Percentiles rank a stretch among this genome's conserved stretches.
Evolutionary conservation across 2,888 invertebrate genomes (phyloP).

Genomic region (Epistrophe eligans): DNA sequence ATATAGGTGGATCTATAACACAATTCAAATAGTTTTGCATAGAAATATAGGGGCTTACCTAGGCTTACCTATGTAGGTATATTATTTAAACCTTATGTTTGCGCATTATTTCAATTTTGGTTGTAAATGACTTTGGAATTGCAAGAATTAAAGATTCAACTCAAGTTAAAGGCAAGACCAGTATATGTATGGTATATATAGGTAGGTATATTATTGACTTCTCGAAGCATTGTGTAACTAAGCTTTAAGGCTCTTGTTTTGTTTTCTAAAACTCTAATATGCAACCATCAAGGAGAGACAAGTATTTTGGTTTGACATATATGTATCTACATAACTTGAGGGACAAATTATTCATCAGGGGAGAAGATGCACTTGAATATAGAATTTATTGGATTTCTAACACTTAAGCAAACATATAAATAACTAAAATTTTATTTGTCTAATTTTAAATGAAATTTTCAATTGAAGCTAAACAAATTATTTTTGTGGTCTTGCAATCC

Average conservation of each 20-base stretch:
- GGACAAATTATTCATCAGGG: slow-evolving; percentile 18
- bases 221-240: slow-evolving; percentile 26
- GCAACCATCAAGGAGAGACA: slow-evolving; percentile 1
- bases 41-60: not conserved
- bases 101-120: slow-evolving; percentile 25
- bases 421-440: not conserved
- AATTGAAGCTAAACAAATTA: not conserved
- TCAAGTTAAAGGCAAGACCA: not conserved
- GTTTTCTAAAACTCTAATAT: not conserved
- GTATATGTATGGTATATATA: not conserved
- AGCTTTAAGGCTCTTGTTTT: slow-evolving; percentile 14
- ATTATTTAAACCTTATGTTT: slow-evolving; percentile 9
- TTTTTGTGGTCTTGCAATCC: not conserved
- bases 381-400: slow-evolving; percentile 23
- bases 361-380: not conserved
- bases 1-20: not conserved
- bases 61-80: not conserved
- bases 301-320: not conserved
- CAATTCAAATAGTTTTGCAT: slow-evolving; percentile 9
- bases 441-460: not conserved
- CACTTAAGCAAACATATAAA: not conserved
- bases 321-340: not conserved
- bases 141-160: slow-evolving; percentile 2
- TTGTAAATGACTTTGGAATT: slow-evolving; percentile 40
- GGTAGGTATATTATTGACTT: slow-evolving; percentile 1